Evolutionary conservation across 2,113 vertebrate genomes (phyloP), one percentile per base, ranked within the genome.

Genomic region (Cyanocitta stelleri): DNA sequence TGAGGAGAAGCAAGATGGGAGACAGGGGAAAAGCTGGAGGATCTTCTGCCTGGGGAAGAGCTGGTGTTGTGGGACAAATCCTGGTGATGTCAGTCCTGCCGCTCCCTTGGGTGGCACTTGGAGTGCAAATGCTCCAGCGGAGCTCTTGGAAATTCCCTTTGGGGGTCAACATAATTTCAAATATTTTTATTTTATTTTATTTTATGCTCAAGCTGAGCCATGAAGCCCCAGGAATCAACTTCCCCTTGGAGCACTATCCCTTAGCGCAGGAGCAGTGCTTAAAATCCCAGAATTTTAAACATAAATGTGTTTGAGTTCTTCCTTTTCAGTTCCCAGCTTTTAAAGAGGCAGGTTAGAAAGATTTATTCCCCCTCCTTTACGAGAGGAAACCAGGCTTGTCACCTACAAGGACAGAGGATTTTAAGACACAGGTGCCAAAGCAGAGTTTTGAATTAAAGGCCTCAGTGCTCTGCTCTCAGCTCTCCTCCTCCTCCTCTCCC

Each of bases 381-480:
- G 16, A 69, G 41, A 56, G 41, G 17, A 80, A 80, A 29, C 7
- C 1, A 4, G 7, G 29, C 33, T 93, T 62, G 15, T 78, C 51
- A 76, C 46, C 22, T 9, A 4, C 74, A 63, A n/a, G 59, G 77
- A 21, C 12, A 63, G 51, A 39, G 54, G 20, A 4, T 63, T 89
- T 81, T 52, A 67, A 48, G 26, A 11, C 18, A n/a, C 6, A 59
- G 49, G 7, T 56, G 19, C 17, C 41, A 56, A 74, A 84, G 21
- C 33, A 72, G 74, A 87, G 16, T 52, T 87, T 68, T 59, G 52
- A 43, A 54, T 61, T 33, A 15, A 87, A 59, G 43, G 22, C 6
- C 23, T 66, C 1, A 0, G 46, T 26, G 43, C 33, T 73, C 72
- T 68, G 41, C 1, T 9, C 54, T 35, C 4, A 3, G 19, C 7